phyloP scores from a whole-genome alignment of 92 coral and sea anemone species.

The Parazoanthus swiftii region DNA sequence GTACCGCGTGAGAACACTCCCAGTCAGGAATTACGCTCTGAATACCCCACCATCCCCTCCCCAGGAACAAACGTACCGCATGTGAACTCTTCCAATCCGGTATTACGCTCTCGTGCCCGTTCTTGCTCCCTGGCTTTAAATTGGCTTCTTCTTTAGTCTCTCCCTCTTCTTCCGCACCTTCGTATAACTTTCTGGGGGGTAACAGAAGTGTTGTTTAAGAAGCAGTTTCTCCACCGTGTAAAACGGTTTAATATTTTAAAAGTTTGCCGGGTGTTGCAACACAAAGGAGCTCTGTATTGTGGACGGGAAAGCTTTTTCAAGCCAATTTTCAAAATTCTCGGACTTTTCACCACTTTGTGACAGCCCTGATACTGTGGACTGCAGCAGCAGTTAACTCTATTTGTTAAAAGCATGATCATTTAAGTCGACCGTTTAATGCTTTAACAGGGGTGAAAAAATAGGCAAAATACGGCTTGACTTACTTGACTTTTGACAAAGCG shows the following conservation, averaged over 20 bases:
- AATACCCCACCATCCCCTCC: background rate
- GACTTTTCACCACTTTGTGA: background rate
- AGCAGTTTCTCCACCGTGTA: background rate
- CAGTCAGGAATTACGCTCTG: too few relatives aligned
- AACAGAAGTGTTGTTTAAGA: background rate
- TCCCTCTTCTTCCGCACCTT: conserved; percentile 50
- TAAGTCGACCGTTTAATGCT: background rate
- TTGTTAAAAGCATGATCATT: background rate
- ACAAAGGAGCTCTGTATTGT: too few relatives aligned
- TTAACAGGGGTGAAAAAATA: background rate
- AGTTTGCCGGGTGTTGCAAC: too few relatives aligned
- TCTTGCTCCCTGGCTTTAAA: conserved; percentile 46
- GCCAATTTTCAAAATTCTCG: too few relatives aligned
- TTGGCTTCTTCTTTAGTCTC: conserved; percentile 12
- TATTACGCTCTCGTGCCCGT: conserved; percentile 65
- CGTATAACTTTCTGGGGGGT: conserved; percentile 49
- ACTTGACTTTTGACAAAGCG: conserved; percentile 84
- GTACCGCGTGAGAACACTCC: too few relatives aligned
- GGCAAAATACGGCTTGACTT: background rate
- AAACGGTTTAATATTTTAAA: background rate
- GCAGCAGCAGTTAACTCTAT: background rate
- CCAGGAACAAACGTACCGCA: conserved; percentile 61
- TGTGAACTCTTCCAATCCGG: conserved; percentile 96
- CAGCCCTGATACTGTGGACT: background rate
- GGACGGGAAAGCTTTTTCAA: too few relatives aligned